phyloP scores from a whole-genome alignment of 2,113 vertebrate species.

The Nerophis lumbriciformis region DNA sequence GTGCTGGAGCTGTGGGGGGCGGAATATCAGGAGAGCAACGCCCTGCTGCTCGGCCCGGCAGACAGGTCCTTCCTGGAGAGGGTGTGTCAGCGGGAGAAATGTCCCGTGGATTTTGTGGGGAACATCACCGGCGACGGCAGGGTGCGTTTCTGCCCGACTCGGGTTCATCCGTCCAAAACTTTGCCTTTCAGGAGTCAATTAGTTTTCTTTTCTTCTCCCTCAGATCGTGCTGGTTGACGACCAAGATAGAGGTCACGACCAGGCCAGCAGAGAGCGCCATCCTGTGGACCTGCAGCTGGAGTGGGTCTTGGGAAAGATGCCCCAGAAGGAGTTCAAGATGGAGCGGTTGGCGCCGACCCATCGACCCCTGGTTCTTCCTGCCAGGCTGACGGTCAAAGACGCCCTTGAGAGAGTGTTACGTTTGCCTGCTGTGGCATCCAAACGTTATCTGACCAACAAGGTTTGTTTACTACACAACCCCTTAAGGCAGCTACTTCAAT shows the following conservation, averaged over 20 bases:
- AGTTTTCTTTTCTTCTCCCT: background rate
- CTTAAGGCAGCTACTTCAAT: too few relatives aligned
- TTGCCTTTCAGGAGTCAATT: background rate
- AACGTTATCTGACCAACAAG: conserved; percentile 94
- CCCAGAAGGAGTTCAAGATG: conserved; percentile 83
- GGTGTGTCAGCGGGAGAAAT: conserved; percentile 81
- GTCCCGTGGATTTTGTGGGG: conserved; percentile 83
- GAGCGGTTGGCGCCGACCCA: conserved; percentile 42
- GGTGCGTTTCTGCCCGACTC: conserved; percentile 51
- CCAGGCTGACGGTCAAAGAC: conserved; percentile 62
- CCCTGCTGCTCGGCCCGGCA: conserved; percentile 74
- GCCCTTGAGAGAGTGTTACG: conserved; percentile 80
- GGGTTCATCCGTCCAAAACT: background rate
- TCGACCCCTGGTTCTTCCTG: conserved; percentile 72
- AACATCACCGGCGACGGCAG: conserved; percentile 79
- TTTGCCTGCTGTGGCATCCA: conserved; percentile 86
- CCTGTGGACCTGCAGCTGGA: conserved; percentile 86
- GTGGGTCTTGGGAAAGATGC: conserved; percentile 92
- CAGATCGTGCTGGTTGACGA: conserved; percentile 79
- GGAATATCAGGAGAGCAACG: conserved; percentile 91
- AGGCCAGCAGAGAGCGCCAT: conserved; percentile 17
- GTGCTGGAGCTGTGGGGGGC: conserved; percentile 91
- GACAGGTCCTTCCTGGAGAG: conserved; percentile 68
- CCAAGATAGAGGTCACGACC: conserved; percentile 8
- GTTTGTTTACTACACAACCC: conserved; percentile 46